A percentile compares a stretch with the other conserved stretches of the same genome.
Evolutionary conservation across 2,888 invertebrate genomes (phyloP).

Genomic region (Mesoligia furuncula): DNA sequence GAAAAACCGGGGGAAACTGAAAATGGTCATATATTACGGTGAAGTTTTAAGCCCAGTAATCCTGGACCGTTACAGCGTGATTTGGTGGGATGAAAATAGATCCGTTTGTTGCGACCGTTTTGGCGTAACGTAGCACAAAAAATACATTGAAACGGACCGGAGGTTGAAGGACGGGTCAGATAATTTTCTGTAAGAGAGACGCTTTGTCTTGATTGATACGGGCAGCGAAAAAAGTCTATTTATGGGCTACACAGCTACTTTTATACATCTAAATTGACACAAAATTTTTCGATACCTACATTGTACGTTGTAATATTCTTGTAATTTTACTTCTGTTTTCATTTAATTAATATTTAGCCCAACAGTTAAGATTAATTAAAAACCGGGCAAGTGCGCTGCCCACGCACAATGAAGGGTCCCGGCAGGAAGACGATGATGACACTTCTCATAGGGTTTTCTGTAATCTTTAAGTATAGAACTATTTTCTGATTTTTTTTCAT

Average conservation of each 20-base stretch:
- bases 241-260: neutral
- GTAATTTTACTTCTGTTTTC: neutral
- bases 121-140: neutral
- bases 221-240: neutral
- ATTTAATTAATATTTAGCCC: neutral
- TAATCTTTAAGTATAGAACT: neutral
- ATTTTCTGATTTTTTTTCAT: neutral
- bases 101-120: neutral
- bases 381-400: neutral
- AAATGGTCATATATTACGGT: slow-evolving; percentile 8
- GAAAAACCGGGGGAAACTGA: neutral
- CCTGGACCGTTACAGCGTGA: slow-evolving; percentile 22
- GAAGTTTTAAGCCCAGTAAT: slow-evolving; percentile 27
- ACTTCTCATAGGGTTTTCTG: no score
- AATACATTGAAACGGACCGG: slow-evolving; percentile 3
- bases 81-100: slow-evolving; percentile 10
- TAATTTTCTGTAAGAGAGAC: neutral
- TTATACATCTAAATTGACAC: neutral
- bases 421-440: neutral
- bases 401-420: no score
- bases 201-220: neutral
- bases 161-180: neutral
- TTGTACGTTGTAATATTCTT: no score
- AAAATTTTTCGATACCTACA: neutral
- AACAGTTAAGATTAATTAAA: neutral